These are phyloP conservation scores for Gymnodraco acuticeps DNA, from an alignment of 2,797 vertebrate genomes.

Conservation along the genomic window DNA sequence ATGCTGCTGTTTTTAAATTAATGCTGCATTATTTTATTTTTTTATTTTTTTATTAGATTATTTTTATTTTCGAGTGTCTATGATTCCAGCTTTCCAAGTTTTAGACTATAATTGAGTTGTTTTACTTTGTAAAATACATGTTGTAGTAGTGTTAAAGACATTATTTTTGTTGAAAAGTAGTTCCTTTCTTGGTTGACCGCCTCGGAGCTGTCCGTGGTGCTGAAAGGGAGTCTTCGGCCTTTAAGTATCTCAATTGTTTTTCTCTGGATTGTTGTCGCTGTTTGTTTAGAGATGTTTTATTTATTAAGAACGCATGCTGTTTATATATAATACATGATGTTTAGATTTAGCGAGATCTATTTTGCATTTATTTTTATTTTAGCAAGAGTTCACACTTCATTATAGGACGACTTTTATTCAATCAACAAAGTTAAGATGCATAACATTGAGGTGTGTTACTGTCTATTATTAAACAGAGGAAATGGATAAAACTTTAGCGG, in stretches of 20 bases:
- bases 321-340: neutral
- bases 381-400: no score
- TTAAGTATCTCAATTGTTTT: neutral
- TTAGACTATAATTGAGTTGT: neutral
- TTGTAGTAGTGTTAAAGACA: fast-evolving
- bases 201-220: slow-evolving; percentile 82
- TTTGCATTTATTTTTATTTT: neutral
- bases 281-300: neutral
- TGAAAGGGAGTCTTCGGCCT: slow-evolving; percentile 60
- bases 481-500: neutral
- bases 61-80: fast-evolving
- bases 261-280: neutral
- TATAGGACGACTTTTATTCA: neutral
- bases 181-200: neutral
- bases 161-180: neutral
- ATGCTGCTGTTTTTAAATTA: slow-evolving; percentile 72
- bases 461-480: neutral
- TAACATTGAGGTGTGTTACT: neutral
- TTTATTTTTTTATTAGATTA: neutral
- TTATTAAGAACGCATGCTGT: neutral
- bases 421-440: neutral
- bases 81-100: neutral
- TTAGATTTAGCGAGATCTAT: neutral
- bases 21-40: neutral
- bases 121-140: neutral